phyloP scores from a whole-genome alignment of 2,888 invertebrate species.

The Cloeon dipterum region DNA sequence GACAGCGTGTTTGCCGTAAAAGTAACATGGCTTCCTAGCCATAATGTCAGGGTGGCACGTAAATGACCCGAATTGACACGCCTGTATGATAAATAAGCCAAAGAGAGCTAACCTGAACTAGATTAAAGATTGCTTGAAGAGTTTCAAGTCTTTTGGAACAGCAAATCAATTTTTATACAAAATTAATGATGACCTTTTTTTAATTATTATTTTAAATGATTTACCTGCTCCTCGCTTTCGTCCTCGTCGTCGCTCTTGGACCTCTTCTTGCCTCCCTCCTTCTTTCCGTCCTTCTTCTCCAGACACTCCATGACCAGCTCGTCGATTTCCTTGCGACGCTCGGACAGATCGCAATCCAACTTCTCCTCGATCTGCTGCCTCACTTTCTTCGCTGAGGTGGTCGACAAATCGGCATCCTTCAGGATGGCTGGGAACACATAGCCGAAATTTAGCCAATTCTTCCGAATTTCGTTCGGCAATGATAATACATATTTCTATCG shows the following conservation, averaged over 20 bases:
- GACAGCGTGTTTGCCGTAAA: no score
- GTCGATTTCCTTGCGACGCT: slow-evolving; percentile 58
- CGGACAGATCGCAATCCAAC: slow-evolving; percentile 47
- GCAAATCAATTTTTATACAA: no score
- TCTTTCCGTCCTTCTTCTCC: slow-evolving; percentile 24
- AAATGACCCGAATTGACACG: no score
- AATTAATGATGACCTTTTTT: no score
- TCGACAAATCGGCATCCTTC: slow-evolving; percentile 62
- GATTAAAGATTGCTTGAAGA: no score
- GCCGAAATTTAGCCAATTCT: background rate
- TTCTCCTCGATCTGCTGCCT: slow-evolving; percentile 64
- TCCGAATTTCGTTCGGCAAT: background rate
- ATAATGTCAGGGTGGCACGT: no score
- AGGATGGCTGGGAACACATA: slow-evolving; percentile 40
- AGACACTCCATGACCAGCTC: slow-evolving; percentile 60
- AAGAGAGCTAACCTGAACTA: no score
- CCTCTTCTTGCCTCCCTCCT: slow-evolving; percentile 18
- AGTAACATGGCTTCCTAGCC: no score
- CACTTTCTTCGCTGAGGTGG: slow-evolving; percentile 73
- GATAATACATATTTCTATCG: background rate
- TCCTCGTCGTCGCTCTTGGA: slow-evolving; percentile 19
- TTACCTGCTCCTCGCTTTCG: slow-evolving; percentile 23
- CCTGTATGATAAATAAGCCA: no score
- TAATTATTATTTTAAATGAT: no score
- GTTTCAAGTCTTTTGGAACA: no score